A percentile compares a stretch with the other conserved stretches of the same genome.
phyloP scores from a whole-genome alignment of 2,797 vertebrate genomes.

The Mormyrops boulengeri region DNA sequence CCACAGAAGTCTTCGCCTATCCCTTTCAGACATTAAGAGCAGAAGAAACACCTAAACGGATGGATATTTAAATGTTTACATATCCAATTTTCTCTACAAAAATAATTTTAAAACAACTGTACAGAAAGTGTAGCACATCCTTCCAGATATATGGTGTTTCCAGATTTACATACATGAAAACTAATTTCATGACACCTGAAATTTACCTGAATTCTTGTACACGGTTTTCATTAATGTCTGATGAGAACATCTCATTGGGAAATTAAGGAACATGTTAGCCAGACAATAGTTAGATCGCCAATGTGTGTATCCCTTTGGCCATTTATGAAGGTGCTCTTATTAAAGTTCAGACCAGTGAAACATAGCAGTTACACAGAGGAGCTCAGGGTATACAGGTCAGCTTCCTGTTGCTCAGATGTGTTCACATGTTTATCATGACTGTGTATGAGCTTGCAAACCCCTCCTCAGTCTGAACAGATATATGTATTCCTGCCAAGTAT shows the following conservation, averaged over 20 bases:
- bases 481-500: background rate
- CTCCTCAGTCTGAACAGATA: background rate
- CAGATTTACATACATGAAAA: background rate
- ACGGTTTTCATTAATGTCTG: background rate
- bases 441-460: background rate
- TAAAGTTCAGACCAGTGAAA: conserved; percentile 5
- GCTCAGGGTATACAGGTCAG: background rate
- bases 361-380: background rate
- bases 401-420: background rate
- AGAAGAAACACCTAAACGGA: background rate
- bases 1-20: conserved; percentile 41
- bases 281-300: background rate
- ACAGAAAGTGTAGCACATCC: background rate
- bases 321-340: conserved; percentile 8
- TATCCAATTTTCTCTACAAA: background rate
- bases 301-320: conserved; percentile 1
- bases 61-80: background rate
- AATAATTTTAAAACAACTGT: background rate
- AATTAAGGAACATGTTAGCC: background rate
- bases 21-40: conserved; percentile 31
- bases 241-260: background rate
- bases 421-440: background rate
- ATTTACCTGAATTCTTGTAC: background rate
- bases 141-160: background rate
- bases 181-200: background rate